Percentiles rank a stretch among this genome's conserved stretches.
phyloP scores from a whole-genome alignment of 1,140 invertebrate species.

The Papilio dardanus region DNA sequence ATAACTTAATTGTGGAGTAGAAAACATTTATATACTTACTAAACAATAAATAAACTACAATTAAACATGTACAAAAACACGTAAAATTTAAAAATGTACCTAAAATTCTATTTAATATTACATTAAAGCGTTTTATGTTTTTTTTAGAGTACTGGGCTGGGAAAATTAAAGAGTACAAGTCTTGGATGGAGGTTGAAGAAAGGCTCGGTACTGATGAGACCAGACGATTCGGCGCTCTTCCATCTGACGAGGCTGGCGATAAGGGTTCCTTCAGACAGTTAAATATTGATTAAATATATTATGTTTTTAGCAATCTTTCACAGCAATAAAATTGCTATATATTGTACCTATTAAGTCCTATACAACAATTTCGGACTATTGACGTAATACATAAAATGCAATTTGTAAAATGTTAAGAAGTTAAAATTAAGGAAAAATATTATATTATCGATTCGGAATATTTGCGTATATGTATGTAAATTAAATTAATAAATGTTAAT shows the following conservation, averaged over 20 bases:
- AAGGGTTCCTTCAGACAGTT: slow-evolving; percentile 85
- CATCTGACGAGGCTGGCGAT: slow-evolving; percentile 75
- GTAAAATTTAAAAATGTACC: no score
- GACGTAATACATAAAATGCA: no score
- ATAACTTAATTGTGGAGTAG: no score
- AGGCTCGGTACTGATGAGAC: slow-evolving; percentile 84
- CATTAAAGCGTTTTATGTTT: background rate
- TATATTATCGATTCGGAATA: background rate
- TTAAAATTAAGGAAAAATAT: no score
- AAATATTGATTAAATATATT: slow-evolving; percentile 67
- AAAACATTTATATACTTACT: no score
- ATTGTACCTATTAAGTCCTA: no score
- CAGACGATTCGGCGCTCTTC: slow-evolving; percentile 75
- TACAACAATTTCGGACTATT: no score
- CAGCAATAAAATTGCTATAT: no score
- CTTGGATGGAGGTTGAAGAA: slow-evolving; percentile 75
- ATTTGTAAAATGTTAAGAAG: background rate
- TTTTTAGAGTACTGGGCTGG: slow-evolving; percentile 64
- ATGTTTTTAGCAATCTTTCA: background rate
- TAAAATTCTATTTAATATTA: no score
- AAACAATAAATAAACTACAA: no score
- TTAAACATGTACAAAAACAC: no score
- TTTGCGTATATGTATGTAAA: background rate
- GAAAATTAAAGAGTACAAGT: slow-evolving; percentile 61
- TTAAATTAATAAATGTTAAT: background rate